Conservation (phyloP, 2,888 invertebrate species). For the Drosophila silvestris region DNA sequence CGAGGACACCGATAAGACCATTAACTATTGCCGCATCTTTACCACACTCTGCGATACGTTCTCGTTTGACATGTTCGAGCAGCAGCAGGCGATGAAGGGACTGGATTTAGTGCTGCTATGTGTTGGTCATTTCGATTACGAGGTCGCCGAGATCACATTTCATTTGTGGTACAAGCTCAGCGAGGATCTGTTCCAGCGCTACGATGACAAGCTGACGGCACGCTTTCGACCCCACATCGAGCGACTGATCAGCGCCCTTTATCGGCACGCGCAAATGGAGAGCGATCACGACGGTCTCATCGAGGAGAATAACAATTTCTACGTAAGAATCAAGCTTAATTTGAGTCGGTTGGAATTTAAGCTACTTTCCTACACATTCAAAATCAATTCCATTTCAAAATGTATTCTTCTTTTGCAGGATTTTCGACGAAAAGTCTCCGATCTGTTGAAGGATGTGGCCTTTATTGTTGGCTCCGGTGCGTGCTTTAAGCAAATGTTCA, state of each 20-base stretch:
- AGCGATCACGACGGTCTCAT: constrained; percentile 95
- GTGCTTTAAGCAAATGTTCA: constrained; percentile 96
- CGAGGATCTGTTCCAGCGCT: constrained; percentile 95
- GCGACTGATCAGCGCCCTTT: constrained; percentile 94
- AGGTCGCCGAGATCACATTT: constrained; percentile 97
- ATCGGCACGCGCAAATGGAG: constrained; percentile 97
- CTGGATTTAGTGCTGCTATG: constrained; percentile 96
- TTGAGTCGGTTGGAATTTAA: neutral
- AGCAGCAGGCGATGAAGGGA: constrained; percentile 89
- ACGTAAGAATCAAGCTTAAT: constrained; percentile 84
- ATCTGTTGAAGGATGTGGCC: constrained; percentile 97
- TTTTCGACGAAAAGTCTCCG: constrained; percentile 94
- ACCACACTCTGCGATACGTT: constrained; percentile 95
- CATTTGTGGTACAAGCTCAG: constrained; percentile 98
- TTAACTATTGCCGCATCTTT: constrained; percentile 97
- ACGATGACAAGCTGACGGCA: constrained; percentile 92
- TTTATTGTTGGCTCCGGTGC: constrained; percentile 97
- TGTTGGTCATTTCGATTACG: constrained; percentile 98
- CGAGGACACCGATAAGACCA: constrained; percentile 97
- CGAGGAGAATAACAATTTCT: constrained; percentile 93
- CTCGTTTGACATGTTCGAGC: constrained; percentile 91
- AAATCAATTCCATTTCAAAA: neutral
- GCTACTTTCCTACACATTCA: no score
- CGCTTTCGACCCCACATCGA: constrained; percentile 96
- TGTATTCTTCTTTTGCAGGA: constrained; percentile 85